Percentiles rank a stretch among this genome's conserved stretches.
Evolutionary conservation across 2,797 vertebrate species (phyloP).

Genomic region (Microhierax caerulescens): DNA sequence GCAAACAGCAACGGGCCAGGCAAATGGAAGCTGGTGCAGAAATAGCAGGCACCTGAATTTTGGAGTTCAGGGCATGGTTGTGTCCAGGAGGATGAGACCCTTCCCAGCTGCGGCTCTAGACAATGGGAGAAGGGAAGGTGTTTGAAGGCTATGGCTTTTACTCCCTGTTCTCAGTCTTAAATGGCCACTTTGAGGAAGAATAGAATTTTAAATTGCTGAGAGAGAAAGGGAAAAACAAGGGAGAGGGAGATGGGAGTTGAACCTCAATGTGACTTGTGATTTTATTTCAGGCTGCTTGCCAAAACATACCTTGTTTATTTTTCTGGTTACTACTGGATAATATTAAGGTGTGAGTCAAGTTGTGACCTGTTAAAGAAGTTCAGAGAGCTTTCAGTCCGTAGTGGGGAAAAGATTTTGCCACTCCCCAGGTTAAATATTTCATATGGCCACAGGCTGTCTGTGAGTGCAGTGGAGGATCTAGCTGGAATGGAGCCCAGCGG

Average conservation of each 20-base stretch:
- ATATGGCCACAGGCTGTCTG: not conserved
- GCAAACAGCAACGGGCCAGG: not conserved
- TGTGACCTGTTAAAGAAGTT: not conserved
- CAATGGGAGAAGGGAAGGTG: not conserved
- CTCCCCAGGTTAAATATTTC: not conserved
- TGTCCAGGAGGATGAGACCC: not conserved
- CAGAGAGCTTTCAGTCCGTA: not conserved
- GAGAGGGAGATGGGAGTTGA: not conserved
- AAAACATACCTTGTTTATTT: not conserved
- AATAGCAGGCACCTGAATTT: not conserved
- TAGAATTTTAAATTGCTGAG: not conserved
- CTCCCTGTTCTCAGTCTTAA: not conserved
- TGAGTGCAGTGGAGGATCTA: not conserved
- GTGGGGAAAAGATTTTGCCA: not conserved
- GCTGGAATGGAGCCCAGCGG: not conserved
- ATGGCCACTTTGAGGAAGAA: not conserved
- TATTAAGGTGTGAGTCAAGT: not conserved
- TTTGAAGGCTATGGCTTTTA: not conserved
- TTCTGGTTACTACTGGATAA: not conserved
- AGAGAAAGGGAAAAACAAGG: not conserved
- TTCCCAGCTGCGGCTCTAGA: not conserved
- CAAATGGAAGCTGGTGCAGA: not conserved
- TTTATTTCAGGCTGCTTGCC: not conserved
- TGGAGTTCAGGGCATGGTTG: not conserved
- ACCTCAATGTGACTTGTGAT: not conserved